Evolutionary conservation across 2,888 invertebrate species (phyloP).

Genomic region (Epicampocera succincta): DNA sequence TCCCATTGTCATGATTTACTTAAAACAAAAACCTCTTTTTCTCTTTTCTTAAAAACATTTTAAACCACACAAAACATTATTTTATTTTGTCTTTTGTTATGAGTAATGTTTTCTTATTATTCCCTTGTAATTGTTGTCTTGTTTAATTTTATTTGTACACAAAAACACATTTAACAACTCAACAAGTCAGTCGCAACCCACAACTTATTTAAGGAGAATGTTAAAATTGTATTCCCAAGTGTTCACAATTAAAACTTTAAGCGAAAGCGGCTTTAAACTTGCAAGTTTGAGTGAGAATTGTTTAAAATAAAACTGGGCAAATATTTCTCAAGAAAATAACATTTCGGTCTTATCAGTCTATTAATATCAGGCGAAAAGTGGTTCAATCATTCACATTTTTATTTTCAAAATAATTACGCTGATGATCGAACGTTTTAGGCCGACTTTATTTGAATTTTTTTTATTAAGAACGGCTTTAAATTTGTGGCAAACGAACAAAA

Average conservation of each 20-base stretch:
- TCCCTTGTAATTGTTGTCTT: constrained; percentile 27
- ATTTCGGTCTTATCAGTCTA: no score
- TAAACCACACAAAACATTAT: constrained; percentile 65
- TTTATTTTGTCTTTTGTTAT: constrained; percentile 54
- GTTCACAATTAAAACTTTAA: not conserved
- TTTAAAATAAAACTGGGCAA: no score
- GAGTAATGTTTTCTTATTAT: constrained; percentile 48
- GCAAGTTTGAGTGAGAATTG: no score
- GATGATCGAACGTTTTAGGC: no score
- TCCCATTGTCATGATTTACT: not conserved
- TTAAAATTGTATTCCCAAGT: constrained; percentile 5
- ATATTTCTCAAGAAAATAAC: no score
- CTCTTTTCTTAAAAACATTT: constrained; percentile 47
- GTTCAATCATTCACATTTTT: no score
- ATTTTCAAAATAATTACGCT: no score
- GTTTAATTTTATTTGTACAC: constrained; percentile 40
- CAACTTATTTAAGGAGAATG: constrained; percentile 38
- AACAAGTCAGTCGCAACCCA: constrained; percentile 48
- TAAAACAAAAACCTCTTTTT: constrained; percentile 22
- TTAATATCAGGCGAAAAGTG: no score
- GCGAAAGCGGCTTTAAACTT: not conserved
- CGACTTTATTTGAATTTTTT: no score
- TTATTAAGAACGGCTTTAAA: no score
- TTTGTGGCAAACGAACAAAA: no score
- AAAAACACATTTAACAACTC: constrained; percentile 69